phyloP scores from a whole-genome alignment of 2,113 vertebrate species.

The Lamprotornis superbus region DNA sequence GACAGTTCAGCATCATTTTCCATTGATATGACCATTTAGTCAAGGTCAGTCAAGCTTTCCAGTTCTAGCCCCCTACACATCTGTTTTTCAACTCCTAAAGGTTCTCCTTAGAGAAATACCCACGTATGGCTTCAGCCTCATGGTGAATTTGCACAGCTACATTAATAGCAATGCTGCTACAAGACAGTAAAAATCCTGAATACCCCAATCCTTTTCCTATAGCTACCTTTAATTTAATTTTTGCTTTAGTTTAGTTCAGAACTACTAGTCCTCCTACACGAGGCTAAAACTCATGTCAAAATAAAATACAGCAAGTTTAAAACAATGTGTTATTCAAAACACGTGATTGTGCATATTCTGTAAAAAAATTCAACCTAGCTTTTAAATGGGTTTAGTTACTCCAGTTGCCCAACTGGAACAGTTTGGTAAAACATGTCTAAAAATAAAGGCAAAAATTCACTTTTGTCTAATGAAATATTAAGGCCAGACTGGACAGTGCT shows the following conservation, averaged over 20 bases:
- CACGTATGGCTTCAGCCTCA: background rate
- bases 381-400: background rate
- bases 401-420: background rate
- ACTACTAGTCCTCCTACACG: background rate
- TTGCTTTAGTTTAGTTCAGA: background rate
- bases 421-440: background rate
- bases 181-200: background rate
- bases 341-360: accelerated
- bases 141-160: background rate
- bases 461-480: background rate
- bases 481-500: background rate
- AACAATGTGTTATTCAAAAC: background rate
- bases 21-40: background rate
- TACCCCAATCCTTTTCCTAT: background rate
- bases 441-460: background rate
- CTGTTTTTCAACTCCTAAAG: background rate
- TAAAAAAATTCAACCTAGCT: background rate
- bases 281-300: background rate
- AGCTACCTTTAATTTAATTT: background rate
- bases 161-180: background rate
- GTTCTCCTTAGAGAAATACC: background rate
- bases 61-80: background rate
- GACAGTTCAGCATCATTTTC: background rate
- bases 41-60: background rate
- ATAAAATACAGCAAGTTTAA: background rate